Conservation (phyloP, 2,888 invertebrate species). For the Dusona sp. region DNA sequence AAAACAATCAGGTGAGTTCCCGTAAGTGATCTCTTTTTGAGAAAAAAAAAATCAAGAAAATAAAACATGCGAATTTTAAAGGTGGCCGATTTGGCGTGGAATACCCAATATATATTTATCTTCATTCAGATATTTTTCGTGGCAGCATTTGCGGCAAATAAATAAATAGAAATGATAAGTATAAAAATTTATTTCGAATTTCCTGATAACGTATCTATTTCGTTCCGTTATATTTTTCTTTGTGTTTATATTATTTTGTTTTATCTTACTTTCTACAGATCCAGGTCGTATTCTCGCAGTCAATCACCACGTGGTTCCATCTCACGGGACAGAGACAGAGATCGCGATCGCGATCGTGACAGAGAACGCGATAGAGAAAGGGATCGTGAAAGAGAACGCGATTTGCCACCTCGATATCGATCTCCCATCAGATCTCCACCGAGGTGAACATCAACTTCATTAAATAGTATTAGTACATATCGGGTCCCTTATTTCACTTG, state of each 20-base stretch:
- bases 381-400: constrained; percentile 79
- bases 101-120: no score
- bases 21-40: no score
- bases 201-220: no score
- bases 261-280: neutral
- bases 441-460: constrained; percentile 75
- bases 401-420: constrained; percentile 82
- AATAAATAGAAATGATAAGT: no score
- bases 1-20: no score
- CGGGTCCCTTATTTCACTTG: neutral
- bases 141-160: no score
- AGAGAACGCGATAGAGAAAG: constrained; percentile 80
- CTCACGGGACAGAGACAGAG: constrained; percentile 84
- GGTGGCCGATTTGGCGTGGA: no score
- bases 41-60: no score
- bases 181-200: no score
- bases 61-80: no score
- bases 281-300: constrained; percentile 88
- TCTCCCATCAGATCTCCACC: constrained; percentile 82
- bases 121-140: no score
- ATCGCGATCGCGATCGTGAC: constrained; percentile 88
- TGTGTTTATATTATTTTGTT: neutral
- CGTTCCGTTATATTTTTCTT: neutral
- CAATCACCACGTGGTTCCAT: constrained; percentile 86
- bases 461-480: neutral